phyloP scores from a whole-genome alignment of 2,888 invertebrate genomes.

The Phania funesta region DNA sequence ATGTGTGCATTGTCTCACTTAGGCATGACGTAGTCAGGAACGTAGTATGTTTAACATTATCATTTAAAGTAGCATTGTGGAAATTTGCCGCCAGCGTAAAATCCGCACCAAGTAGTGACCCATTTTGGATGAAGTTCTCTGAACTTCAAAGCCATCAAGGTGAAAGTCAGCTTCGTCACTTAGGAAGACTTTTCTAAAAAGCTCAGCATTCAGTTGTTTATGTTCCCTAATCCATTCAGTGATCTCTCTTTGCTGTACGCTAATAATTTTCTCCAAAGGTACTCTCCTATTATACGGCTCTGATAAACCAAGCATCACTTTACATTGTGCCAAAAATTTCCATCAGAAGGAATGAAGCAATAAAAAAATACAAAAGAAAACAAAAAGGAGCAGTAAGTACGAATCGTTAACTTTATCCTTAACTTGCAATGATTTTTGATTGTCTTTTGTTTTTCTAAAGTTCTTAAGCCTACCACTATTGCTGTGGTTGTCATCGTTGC shows the following conservation, averaged over 20 bases:
- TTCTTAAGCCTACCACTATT: constrained; percentile 12
- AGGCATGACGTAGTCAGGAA: neutral
- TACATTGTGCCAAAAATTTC: neutral
- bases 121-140: too few species aligned
- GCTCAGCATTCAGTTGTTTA: too few species aligned
- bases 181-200: too few species aligned
- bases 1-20: neutral
- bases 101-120: too few species aligned
- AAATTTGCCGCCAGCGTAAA: too few species aligned
- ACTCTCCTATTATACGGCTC: neutral
- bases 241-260: too few species aligned
- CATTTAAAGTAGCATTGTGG: too few species aligned
- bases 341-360: neutral
- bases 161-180: too few species aligned
- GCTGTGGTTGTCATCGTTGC: neutral
- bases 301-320: constrained; percentile 9
- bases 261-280: too few species aligned
- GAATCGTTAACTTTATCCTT: constrained; percentile 53
- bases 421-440: constrained; percentile 38
- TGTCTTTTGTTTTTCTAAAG: neutral
- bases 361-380: neutral
- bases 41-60: neutral
- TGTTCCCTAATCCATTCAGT: too few species aligned
- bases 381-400: constrained; percentile 4
- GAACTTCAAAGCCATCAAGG: too few species aligned